These are phyloP conservation scores for Cacatua alba DNA, from an alignment of 2,113 vertebrate genomes.

Conservation along the genomic window DNA sequence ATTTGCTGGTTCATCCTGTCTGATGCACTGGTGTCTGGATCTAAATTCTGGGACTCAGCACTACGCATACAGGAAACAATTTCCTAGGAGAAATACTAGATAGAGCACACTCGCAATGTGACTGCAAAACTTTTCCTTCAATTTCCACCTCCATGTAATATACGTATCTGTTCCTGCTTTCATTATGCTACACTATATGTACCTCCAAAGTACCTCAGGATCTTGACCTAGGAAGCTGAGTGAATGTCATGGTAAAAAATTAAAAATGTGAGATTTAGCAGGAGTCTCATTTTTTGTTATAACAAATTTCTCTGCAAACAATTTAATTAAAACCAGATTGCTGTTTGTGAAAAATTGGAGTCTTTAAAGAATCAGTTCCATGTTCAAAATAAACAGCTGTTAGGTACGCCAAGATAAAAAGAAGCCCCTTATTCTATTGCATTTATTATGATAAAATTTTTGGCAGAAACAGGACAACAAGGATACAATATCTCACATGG, in stretches of 20 bases:
- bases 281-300: not conserved
- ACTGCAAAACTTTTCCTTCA: not conserved
- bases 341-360: constrained; percentile 35
- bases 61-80: not conserved
- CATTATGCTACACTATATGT: not conserved
- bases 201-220: not conserved
- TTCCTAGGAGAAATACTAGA: not conserved
- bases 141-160: not conserved
- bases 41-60: not conserved
- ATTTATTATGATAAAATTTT: constrained; percentile 44
- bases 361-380: constrained; percentile 3
- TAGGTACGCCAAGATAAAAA: constrained; percentile 45
- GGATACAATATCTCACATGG: constrained; percentile 18
- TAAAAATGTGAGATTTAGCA: not conserved
- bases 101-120: not conserved
- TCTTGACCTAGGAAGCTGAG: not conserved
- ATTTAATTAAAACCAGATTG: constrained; percentile 43
- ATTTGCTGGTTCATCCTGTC: not conserved
- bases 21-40: not conserved
- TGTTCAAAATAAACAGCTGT: constrained; percentile 57
- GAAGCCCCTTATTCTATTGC: constrained; percentile 17
- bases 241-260: not conserved
- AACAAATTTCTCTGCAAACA: not conserved
- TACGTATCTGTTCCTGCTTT: not conserved
- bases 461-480: constrained; percentile 54